Conservation (phyloP, 2,113 vertebrate genomes). For the Brachyhypopomus occidentalis region DNA sequence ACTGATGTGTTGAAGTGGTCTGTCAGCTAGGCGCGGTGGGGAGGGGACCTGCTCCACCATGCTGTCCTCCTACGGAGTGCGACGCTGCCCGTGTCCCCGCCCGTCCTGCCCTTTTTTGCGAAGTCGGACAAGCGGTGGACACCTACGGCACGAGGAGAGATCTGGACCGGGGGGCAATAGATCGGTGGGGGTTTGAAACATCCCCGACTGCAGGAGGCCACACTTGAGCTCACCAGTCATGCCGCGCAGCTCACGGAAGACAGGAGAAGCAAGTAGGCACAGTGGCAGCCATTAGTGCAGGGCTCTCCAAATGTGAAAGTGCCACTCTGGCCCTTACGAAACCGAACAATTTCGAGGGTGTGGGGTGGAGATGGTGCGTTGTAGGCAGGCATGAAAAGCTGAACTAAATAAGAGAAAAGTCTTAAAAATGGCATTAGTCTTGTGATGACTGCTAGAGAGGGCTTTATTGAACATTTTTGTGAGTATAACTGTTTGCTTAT, state of each 20-base stretch:
- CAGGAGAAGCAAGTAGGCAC: constrained; percentile 2
- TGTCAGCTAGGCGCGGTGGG: constrained; percentile 25
- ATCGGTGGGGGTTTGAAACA: constrained; percentile 30
- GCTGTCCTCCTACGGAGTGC: constrained; percentile 21
- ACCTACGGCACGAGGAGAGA: constrained; percentile 40
- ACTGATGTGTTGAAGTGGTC: constrained; percentile 10
- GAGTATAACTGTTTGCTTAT: background rate
- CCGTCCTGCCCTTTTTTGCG: constrained; percentile 50
- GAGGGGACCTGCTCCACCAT: constrained; percentile 16
- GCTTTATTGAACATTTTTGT: background rate
- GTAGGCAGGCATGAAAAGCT: background rate
- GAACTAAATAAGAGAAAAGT: background rate
- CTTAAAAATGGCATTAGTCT: background rate
- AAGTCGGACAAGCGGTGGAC: constrained; percentile 54
- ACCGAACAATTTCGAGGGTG: background rate
- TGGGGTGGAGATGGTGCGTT: background rate
- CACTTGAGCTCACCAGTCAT: constrained; percentile 39
- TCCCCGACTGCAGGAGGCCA: constrained; percentile 38
- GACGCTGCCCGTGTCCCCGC: constrained; percentile 26
- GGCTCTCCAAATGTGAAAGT: constrained; percentile 20
- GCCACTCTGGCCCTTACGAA: constrained; percentile 17
- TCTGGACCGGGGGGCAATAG: constrained; percentile 31
- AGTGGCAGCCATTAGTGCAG: constrained; percentile 36
- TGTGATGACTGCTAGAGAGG: background rate
- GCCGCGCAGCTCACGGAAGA: constrained; percentile 27